Evolutionary conservation across 2,113 vertebrate genomes (phyloP), one percentile per base, ranked within the genome.

Genomic region (Cricetomys ansorgei): DNA sequence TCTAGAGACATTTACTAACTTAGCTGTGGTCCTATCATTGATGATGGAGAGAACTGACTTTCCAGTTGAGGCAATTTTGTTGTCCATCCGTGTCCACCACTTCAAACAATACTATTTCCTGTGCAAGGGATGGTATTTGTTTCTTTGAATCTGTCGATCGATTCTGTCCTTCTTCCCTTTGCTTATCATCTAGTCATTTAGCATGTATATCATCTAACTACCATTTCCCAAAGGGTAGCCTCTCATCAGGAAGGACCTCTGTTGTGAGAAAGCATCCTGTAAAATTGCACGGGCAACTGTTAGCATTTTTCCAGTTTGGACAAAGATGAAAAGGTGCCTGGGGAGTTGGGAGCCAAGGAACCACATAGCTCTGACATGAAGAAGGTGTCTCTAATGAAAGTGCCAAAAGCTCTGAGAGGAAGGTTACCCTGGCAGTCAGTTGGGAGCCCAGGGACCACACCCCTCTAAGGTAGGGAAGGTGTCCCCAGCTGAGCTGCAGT

Each of bases 161-260:
- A 0, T 89, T 94, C 29, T 57, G 93, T 92, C n/a, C 53, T 75
- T 75, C 50, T 12, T 72, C 70, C 25, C 13, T 93, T 81, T 64
- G 31, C 70, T 96, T 37, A 8, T n/a, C 10, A 67, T 91, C 77
- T 57, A 73, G 73, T 89, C n/a, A 23, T 65, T 91, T 94, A 95
- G 76, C 0, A 64, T 79, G 6, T 90, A 5, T 12, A 7, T 37
- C 23, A 37, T 16, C 29, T 0, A 76, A 11, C 31, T 65, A 67
- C 31, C 37, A 89, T 79, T 5, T 85, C 23, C 27, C 8, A 85
- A 40, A 31, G 16, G n/a, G 6, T 80, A 91, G 31, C 12, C 21
- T 40, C 10, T 64, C 45, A 9, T 83, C 4, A 50, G 48, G 21
- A 94, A 89, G 37, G 5, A 91, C 72, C 1, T 83, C 70, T 65